These are phyloP conservation scores for Podarcis raffonei DNA, from an alignment of 2,113 vertebrate genomes.

Conservation along the genomic window DNA sequence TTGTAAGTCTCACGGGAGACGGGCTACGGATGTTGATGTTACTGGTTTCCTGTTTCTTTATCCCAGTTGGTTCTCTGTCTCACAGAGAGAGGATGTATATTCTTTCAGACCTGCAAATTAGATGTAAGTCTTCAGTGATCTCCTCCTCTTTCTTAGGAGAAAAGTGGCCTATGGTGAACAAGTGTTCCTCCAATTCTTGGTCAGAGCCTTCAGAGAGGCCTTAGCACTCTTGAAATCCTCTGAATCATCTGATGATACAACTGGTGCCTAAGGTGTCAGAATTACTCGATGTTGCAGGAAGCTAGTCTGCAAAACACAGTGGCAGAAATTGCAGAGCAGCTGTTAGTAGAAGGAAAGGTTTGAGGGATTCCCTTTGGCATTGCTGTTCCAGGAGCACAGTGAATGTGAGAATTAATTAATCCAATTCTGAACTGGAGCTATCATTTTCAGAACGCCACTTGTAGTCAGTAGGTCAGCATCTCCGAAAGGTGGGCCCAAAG, in stretches of 20 bases:
- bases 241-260: not conserved
- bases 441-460: not conserved
- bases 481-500: not conserved
- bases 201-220: too few species aligned
- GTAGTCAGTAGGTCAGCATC: not conserved
- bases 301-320: not conserved
- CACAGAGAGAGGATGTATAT: too few species aligned
- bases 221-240: too few species aligned
- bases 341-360: not conserved
- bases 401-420: constrained; percentile 8
- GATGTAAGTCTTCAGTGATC: too few species aligned
- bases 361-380: constrained; percentile 10
- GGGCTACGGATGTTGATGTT: too few species aligned
- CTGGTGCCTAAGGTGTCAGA: not conserved
- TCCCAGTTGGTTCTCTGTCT: too few species aligned
- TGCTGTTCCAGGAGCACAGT: not conserved
- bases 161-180: too few species aligned
- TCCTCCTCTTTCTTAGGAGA: too few species aligned
- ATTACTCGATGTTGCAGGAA: not conserved
- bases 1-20: too few species aligned
- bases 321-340: not conserved
- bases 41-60: too few species aligned
- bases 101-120: too few species aligned
- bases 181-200: too few species aligned
- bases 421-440: not conserved